These are phyloP conservation scores for Drosophila pseudotalamancana DNA, from an alignment of 2,888 invertebrate genomes.

Conservation along the genomic window DNA sequence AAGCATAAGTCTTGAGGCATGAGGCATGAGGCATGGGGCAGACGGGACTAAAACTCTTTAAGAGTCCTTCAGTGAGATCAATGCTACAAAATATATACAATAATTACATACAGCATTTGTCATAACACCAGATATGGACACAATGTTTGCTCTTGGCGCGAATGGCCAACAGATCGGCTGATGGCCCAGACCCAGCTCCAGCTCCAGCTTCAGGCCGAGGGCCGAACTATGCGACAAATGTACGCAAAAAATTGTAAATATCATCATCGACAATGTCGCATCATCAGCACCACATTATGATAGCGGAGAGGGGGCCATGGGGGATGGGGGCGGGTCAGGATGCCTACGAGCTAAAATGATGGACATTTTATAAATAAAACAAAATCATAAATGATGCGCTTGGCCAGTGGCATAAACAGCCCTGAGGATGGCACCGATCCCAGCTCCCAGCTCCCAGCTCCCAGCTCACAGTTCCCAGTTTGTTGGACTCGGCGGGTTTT, in stretches of 20 bases:
- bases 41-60: neutral
- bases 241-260: constrained; percentile 74
- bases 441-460: too few relatives aligned
- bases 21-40: neutral
- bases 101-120: constrained; percentile 81
- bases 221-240: constrained; percentile 70
- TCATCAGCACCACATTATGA: neutral
- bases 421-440: constrained; percentile 14
- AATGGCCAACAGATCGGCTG: constrained; percentile 52
- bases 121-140: constrained; percentile 79
- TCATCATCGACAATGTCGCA: constrained; percentile 65
- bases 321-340: neutral
- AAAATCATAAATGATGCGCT: constrained; percentile 75
- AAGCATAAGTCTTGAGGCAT: neutral
- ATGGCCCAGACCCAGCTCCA: too few relatives aligned
- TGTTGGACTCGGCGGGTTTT: constrained; percentile 18
- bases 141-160: constrained; percentile 61
- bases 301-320: neutral
- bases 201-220: constrained; percentile 9
- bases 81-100: constrained; percentile 61
- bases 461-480: constrained; percentile 8
- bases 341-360: constrained; percentile 51
- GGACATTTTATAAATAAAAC: constrained; percentile 77
- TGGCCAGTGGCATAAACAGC: constrained; percentile 26
- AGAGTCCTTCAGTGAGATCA: constrained; percentile 48